Evolutionary conservation across 2,113 vertebrate genomes (phyloP), one percentile per base, ranked within the genome.

Genomic region (Micronycteris hirsuta): DNA sequence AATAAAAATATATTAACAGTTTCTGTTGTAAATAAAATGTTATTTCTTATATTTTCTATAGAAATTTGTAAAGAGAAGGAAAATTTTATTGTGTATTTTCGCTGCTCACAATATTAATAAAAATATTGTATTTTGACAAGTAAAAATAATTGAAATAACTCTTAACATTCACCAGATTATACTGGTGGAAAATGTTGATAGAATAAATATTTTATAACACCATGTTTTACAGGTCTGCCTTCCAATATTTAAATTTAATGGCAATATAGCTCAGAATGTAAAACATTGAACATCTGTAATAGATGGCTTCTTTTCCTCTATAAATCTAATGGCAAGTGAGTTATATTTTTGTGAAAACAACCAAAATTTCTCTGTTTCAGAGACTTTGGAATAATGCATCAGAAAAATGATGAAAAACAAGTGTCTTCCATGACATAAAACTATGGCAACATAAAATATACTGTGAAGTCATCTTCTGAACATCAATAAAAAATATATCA

Each of bases 361-460:
- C 31, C 68, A 31, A 85, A 91, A 15, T 86, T 87, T 83, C 26
- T 82, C 77, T 83, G 3, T 61, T 80, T 92, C 38, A 73, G 61
- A 24, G 4, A 9, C 10, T 85, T 86, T 82, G 41, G 33, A 88
- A 91, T 92, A 90, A 81, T 67, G 36, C 5, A 83, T 89, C 9
- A 84, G 43, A 84, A 91, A 76, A 77, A 9, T 58, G 28, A 90
- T 49, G 38, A 31, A 85, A 80, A 96, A 90, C 33, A 92, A 85
- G 16, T 87, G 52, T 81, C n/a, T 73, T 12, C 45, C 28, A 2
- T 70, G 31, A 38, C 73, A n/a, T 38, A 89, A 91, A 95, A 86
- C 73, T 89, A 95, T 86, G 17, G 54, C 49, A 83, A 89, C 54
- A 89, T 87, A 83, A 93, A 86, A 58, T 58, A 91, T 20, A 63